Evolutionary conservation across 2,888 invertebrate genomes (phyloP), one percentile per base, ranked within the genome.

Genomic region (Luperina testacea): DNA sequence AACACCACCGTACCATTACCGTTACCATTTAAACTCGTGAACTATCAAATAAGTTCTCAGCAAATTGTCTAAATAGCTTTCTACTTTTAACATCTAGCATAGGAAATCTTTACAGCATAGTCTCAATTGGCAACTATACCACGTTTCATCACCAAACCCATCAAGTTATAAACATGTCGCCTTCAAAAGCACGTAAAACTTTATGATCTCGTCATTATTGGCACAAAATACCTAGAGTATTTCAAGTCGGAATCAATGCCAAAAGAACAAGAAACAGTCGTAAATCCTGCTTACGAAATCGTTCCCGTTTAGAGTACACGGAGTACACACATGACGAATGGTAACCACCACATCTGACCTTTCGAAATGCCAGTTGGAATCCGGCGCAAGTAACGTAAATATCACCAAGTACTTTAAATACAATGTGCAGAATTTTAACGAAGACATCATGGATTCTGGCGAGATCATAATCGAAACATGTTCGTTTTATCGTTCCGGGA

Each of bases 361-460:
- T 89, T 81, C 61, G 70, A 90, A 89, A 91, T 91, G 87, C 86
- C 90, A 89, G 81, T 57, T 76, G 70, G 67, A 80, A 80, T 86
- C 79, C 70, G 75, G 74, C 71, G 74, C 68, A 78, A 75, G 82
- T 51, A 82, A 75, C 80, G 70, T 82, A 82, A 84, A 84, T 75
- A 85, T 81, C 84, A 78, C 38, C 82, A 70, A 80, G 77, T 51
- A 77, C 84, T 81, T 85, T 83, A 77, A 77, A 82, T 83, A 78
- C 78, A 78, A 85, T 79, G 80, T 59, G 61, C 74, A 81, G 90
- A 84, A 91, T 91, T 89, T 91, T 90, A 91, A 91, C 88, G 89
- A 91, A 91, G 89, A 90, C 89, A 86, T 91, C 83, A 78, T 7
- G 59, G 67, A 15, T 75, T 76, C 81, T 51, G 77, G 57, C 27